These are phyloP conservation scores for Fulmarus glacialis DNA, from an alignment of 2,113 vertebrate species.

Conservation along the genomic window DNA sequence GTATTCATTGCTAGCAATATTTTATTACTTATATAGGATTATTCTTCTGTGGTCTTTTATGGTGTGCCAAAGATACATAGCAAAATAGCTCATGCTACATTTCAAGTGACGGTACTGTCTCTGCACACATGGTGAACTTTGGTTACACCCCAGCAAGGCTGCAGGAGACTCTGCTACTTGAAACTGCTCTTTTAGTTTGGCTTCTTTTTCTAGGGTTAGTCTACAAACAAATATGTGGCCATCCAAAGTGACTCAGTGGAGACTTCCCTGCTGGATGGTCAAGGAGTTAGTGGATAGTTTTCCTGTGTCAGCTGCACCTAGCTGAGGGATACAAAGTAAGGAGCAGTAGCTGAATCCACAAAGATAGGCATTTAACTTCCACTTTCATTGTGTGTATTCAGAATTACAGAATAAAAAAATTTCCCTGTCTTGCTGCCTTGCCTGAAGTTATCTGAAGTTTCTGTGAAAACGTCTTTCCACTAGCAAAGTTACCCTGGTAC, in stretches of 20 bases:
- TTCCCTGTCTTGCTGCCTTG: not conserved
- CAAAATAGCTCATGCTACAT: not conserved
- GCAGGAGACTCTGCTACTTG: not conserved
- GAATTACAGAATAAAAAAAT: not conserved
- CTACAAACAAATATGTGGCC: not conserved
- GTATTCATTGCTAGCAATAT: not conserved
- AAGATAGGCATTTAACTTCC: not conserved
- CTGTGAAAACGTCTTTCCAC: not conserved
- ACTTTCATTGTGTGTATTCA: not conserved
- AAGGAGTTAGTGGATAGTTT: not conserved
- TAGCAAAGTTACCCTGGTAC: not conserved
- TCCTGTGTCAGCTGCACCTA: not conserved
- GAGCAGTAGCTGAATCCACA: not conserved
- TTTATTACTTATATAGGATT: not conserved
- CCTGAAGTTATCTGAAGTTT: not conserved
- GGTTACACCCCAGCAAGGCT: not conserved
- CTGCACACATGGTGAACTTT: not conserved
- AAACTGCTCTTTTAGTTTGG: not conserved
- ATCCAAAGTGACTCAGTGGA: not conserved
- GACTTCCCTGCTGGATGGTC: not conserved
- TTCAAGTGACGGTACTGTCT: not conserved
- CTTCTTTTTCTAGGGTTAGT: not conserved
- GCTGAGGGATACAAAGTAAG: not conserved
- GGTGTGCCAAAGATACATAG: fast-evolving
- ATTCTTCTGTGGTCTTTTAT: not conserved